phyloP scores from a whole-genome alignment of 2,888 invertebrate species.

The Xylocampa areola region DNA sequence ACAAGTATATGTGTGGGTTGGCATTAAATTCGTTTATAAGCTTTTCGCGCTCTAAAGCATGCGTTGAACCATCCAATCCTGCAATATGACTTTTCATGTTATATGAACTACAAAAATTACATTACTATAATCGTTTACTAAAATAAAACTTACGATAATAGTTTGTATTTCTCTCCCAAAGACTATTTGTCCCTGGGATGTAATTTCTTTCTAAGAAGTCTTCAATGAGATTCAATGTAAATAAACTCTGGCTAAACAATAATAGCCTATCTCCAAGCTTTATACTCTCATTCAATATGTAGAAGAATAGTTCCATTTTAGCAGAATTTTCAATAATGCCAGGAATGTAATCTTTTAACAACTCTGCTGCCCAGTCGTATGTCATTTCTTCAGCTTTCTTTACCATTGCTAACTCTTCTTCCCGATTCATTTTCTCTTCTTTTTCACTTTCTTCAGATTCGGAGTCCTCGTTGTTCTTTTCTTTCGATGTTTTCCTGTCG shows the following conservation, averaged over 20 bases:
- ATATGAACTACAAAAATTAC: neutral
- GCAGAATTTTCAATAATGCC: slow-evolving; percentile 97
- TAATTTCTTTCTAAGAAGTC: slow-evolving; percentile 95
- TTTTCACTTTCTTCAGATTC: slow-evolving; percentile 89
- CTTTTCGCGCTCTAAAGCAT: slow-evolving; percentile 97
- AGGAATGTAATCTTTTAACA: slow-evolving; percentile 95
- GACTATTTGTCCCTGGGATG: slow-evolving; percentile 92
- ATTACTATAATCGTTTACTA: neutral
- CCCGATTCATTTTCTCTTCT: slow-evolving; percentile 90
- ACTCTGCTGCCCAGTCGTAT: slow-evolving; percentile 96
- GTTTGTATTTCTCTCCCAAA: slow-evolving; percentile 96
- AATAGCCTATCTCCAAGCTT: slow-evolving; percentile 96
- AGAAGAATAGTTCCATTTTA: slow-evolving; percentile 98
- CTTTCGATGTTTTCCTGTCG: slow-evolving; percentile 84
- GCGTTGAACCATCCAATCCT: slow-evolving; percentile 98
- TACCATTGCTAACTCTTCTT: slow-evolving; percentile 87
- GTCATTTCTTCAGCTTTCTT: slow-evolving; percentile 95
- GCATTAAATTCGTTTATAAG: slow-evolving; percentile 98
- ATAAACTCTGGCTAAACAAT: slow-evolving; percentile 98
- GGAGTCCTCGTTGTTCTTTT: slow-evolving; percentile 88
- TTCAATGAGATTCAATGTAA: slow-evolving; percentile 98
- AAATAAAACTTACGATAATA: slow-evolving; percentile 94
- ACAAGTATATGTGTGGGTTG: slow-evolving; percentile 95
- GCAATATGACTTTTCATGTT: slow-evolving; percentile 49
- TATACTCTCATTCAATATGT: slow-evolving; percentile 96